These are phyloP conservation scores for Aleiodes leptofemur DNA, from an alignment of 2,888 invertebrate species.

Conservation along the genomic window DNA sequence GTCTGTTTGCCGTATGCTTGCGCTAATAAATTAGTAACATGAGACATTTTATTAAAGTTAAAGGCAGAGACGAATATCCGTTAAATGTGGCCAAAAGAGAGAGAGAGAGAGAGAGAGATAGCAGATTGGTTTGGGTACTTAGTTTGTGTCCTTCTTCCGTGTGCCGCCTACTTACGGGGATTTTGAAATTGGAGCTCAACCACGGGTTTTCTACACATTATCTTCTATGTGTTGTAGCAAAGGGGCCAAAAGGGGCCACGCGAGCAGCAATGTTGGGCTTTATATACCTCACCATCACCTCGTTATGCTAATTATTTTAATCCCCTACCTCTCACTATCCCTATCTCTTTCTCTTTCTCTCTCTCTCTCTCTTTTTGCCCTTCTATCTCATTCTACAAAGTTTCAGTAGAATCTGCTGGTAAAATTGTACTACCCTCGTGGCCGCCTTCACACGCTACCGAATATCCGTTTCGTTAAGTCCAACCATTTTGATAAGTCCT, in stretches of 20 bases:
- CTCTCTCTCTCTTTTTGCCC: too few relatives aligned
- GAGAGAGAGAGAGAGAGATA: conserved; percentile 26
- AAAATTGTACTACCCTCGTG: too few relatives aligned
- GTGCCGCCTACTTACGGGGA: conserved; percentile 59
- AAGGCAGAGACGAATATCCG: conserved; percentile 53
- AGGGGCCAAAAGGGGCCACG: conserved; percentile 23
- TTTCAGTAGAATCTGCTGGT: background rate
- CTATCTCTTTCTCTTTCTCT: background rate
- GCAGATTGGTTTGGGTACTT: conserved; percentile 24
- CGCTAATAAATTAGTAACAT: conserved; percentile 73
- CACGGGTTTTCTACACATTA: conserved; percentile 22
- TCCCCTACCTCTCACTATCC: conserved; percentile 54
- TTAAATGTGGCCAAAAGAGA: conserved; percentile 51
- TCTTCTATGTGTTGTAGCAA: conserved; percentile 20
- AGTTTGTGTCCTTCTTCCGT: conserved; percentile 61
- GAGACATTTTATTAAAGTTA: conserved; percentile 57
- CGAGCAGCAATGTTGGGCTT: conserved; percentile 42
- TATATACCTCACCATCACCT: conserved; percentile 61
- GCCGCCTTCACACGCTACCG: too few relatives aligned
- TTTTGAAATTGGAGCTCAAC: conserved; percentile 69
- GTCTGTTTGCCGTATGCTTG: conserved; percentile 49
- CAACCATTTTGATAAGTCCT: too few relatives aligned
- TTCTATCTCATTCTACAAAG: too few relatives aligned
- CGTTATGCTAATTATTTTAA: conserved; percentile 73
- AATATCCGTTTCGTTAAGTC: too few relatives aligned